Percentiles rank a stretch among this genome's conserved stretches.
Conservation (phyloP, 2,113 vertebrate species). For the Callithrix jacchus region DNA sequence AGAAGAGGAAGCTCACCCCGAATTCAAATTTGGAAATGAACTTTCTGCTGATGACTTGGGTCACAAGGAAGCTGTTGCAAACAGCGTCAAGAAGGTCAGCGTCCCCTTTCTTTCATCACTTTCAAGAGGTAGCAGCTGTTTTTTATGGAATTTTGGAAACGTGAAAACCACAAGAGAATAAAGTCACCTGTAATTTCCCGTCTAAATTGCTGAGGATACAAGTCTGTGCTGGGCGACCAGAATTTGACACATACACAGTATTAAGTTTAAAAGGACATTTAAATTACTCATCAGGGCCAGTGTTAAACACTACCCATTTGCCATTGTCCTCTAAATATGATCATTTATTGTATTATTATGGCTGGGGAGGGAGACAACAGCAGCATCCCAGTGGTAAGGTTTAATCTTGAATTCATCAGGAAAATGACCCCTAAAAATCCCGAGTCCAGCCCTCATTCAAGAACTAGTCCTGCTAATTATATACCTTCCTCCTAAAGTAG, state of each 20-base stretch:
- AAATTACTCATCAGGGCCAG: background rate
- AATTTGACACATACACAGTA: background rate
- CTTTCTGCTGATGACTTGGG: slow-evolving; percentile 90
- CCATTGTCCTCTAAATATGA: background rate
- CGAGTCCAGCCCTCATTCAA: background rate
- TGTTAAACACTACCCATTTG: background rate
- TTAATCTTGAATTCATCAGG: background rate
- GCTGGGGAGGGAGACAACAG: background rate
- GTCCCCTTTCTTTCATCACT: background rate
- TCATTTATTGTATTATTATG: background rate
- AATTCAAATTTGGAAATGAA: slow-evolving; percentile 91
- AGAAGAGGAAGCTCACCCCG: slow-evolving; percentile 93
- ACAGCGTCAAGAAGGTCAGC: slow-evolving; percentile 93
- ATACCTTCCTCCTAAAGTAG: background rate
- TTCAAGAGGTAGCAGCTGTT: background rate
- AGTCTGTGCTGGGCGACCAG: background rate
- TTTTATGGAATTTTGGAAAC: background rate
- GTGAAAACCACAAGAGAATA: background rate
- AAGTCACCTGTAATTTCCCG: background rate
- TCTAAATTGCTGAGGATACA: background rate
- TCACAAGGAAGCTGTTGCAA: slow-evolving; percentile 89
- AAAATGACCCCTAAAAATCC: background rate
- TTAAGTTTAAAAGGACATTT: background rate
- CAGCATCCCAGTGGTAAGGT: background rate
- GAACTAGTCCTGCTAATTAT: background rate